Percentiles rank a stretch among this genome's conserved stretches.
phyloP scores from a whole-genome alignment of 2,113 vertebrate species.

The Ailurus styani region DNA sequence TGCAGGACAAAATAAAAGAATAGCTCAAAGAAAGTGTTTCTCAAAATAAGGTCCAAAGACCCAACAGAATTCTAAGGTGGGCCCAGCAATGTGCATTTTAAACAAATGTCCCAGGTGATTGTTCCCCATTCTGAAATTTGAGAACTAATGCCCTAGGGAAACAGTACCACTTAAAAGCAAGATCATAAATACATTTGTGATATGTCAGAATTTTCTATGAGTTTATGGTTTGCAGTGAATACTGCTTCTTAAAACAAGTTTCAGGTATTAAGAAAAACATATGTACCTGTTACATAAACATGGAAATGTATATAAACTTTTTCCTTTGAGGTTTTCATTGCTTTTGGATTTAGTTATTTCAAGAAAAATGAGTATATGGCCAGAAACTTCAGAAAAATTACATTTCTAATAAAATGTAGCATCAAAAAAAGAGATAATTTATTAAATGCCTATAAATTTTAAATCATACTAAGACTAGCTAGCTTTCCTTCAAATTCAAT shows the following conservation, averaged over 20 bases:
- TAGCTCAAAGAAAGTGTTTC: not conserved
- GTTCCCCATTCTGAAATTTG: not conserved
- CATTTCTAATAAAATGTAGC: slow-evolving; percentile 44
- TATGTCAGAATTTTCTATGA: not conserved
- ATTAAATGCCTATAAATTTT: slow-evolving; percentile 50
- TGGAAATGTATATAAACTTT: not conserved
- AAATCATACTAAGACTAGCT: slow-evolving; percentile 28
- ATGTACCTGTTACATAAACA: slow-evolving; percentile 25
- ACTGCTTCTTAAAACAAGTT: slow-evolving; percentile 38
- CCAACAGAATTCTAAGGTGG: not conserved
- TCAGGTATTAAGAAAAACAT: slow-evolving; percentile 28
- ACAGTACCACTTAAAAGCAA: slow-evolving; percentile 52
- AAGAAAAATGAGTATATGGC: slow-evolving; percentile 24
- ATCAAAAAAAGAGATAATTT: slow-evolving; percentile 2
- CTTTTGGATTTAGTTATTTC: not conserved
- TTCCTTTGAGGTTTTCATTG: slow-evolving; percentile 33
- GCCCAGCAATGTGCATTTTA: not conserved
- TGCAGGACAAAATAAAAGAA: slow-evolving; percentile 27
- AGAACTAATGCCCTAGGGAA: slow-evolving; percentile 13
- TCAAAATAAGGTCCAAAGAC: not conserved
- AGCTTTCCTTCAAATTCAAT: slow-evolving; percentile 24
- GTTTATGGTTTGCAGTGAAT: slow-evolving; percentile 40
- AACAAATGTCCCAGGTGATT: not conserved
- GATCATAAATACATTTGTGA: slow-evolving; percentile 16
- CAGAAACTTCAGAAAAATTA: slow-evolving; percentile 32